Base-by-base conservation (phyloP, 2,888 invertebrate genomes). In the Prenolepis imparis region DNA sequence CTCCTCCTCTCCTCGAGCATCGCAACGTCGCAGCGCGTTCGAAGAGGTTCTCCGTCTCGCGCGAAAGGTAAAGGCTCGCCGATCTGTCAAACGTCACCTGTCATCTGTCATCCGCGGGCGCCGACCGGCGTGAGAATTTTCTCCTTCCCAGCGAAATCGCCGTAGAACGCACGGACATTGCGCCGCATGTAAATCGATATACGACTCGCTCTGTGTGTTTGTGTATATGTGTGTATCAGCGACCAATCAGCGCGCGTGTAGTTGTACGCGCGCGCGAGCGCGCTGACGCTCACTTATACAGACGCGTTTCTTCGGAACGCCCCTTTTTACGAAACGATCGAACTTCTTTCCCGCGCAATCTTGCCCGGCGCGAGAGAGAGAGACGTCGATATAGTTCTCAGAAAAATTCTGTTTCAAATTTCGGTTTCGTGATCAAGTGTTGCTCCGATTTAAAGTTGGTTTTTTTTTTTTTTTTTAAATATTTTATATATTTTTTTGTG, bases 311-410 rank as follows among this genome's bases (percentile, higher is more conserved):
- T 82, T 66, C 88, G 91, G 86, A 90, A 92, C 92, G 91, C 91
- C 91, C 90, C 90, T 90, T 90, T 89, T 90, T 90, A 83, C 81
- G 75, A 84, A 83, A 86, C 84, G 82, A 83, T 84, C 85, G 87
- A 87, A 87, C 89, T 88, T 85, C 88, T 91, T 92, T 91, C 91
- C 92, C 92, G 91, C 91, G 91, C 89, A 88, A 91, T 91, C 89
- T 85, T 83, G 78, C 44, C 57, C 59, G 78, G 78, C 78, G 78
- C 78, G 59, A 36, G 78, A 36, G 44, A 70, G 59, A 24, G 78
- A 36, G 44, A 80, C 78, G 44, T 80, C 55, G 8, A 70, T 57
- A 57, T 57, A 57, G 67, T 67, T 15, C n/a, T n/a, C 32, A 41
- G 41, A 44, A 0, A 36, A 36, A 66, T 66, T n/a, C 41, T 28